A percentile compares a stretch with the other conserved stretches of the same genome.
Evolutionary conservation across 2,797 vertebrate species (phyloP).

Genomic region (Gallinago stenura): DNA sequence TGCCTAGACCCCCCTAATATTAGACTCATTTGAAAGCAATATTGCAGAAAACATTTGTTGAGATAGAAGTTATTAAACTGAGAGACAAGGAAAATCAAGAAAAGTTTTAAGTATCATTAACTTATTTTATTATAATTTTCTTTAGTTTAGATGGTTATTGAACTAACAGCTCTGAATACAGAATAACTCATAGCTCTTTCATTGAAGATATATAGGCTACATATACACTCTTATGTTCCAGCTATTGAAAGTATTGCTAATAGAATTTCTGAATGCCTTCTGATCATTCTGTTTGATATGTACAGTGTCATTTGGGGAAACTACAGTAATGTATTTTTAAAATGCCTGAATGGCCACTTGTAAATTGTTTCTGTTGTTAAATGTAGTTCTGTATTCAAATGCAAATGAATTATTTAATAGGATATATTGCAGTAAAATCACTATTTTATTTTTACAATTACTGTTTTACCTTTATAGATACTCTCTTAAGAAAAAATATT

Average conservation of each 20-base stretch:
- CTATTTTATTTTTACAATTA: conserved; percentile 28
- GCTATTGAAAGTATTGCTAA: conserved; percentile 16
- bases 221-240: neutral
- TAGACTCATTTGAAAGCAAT: neutral
- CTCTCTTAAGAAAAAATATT: neutral
- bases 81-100: neutral
- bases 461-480: neutral
- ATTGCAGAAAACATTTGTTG: neutral
- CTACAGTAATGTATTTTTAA: neutral
- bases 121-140: conserved; percentile 34
- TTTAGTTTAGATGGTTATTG: neutral
- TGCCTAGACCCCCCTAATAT: neutral
- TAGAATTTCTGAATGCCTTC: conserved; percentile 40
- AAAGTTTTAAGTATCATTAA: conserved; percentile 23
- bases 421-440: conserved; percentile 2
- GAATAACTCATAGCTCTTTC: neutral
- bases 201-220: neutral
- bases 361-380: conserved; percentile 51
- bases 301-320: neutral
- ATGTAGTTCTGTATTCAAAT: conserved; percentile 11
- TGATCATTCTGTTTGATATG: conserved; percentile 14
- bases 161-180: neutral
- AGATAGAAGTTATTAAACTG: neutral
- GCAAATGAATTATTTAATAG: conserved; percentile 34
- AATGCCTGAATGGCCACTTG: neutral